Conservation (phyloP, 2,797 vertebrate species). For the Catostomus latipinnis region DNA sequence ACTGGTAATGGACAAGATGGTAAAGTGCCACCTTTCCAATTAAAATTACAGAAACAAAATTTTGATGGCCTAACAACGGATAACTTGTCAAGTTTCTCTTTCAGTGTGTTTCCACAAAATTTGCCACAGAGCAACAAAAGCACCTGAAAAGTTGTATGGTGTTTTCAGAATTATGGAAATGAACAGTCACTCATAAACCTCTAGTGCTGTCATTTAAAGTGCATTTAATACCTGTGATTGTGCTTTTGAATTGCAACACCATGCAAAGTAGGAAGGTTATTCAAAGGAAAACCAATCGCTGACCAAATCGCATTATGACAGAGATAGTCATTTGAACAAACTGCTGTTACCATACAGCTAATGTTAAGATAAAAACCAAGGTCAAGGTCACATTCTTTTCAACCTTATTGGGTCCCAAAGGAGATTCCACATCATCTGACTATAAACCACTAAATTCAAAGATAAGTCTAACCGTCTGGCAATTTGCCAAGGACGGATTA, state of each 20-base stretch:
- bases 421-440: not conserved
- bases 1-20: too few species aligned
- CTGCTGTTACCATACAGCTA: not conserved
- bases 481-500: too few species aligned
- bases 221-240: constrained; percentile 8
- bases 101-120: not conserved
- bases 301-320: not conserved
- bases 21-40: too few species aligned
- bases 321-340: not conserved
- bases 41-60: not conserved
- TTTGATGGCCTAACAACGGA: not conserved
- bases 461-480: too few species aligned
- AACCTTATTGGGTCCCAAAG: not conserved
- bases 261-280: not conserved
- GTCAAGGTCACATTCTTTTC: not conserved
- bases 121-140: not conserved
- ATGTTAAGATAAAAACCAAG: not conserved
- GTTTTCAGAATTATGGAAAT: not conserved
- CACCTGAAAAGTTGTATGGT: not conserved
- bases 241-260: too few species aligned
- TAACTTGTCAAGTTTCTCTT: not conserved
- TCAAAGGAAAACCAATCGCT: not conserved
- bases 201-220: not conserved
- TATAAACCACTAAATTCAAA: too few species aligned
- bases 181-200: not conserved